Percentiles rank a stretch among this genome's conserved stretches.
phyloP scores from a whole-genome alignment of 2,113 vertebrate species.

The Clarias magur region DNA sequence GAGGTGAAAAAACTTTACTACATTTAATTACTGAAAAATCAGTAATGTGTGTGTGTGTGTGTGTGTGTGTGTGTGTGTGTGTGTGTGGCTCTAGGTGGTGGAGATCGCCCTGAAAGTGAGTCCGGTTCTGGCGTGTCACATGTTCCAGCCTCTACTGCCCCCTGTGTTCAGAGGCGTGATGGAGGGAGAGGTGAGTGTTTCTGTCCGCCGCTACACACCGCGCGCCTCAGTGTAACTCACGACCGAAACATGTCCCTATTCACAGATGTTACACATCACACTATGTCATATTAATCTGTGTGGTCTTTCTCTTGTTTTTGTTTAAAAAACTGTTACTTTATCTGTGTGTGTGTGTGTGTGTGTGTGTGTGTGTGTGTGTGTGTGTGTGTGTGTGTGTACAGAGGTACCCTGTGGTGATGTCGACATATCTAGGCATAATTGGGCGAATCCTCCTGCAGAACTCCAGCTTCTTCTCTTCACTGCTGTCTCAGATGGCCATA shows the following conservation, averaged over 20 bases:
- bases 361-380: slow-evolving; percentile 70
- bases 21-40: too few relatives aligned
- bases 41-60: background rate
- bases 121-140: slow-evolving; percentile 83
- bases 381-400: slow-evolving; percentile 58
- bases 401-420: slow-evolving; percentile 96
- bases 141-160: slow-evolving; percentile 91
- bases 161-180: slow-evolving; percentile 86
- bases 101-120: slow-evolving; percentile 94
- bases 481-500: slow-evolving; percentile 86
- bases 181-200: slow-evolving; percentile 86
- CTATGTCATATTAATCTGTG: background rate
- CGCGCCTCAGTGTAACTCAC: background rate
- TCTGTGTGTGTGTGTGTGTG: too few relatives aligned
- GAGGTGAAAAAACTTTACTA: too few relatives aligned
- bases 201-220: too few relatives aligned
- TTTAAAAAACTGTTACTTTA: too few relatives aligned
- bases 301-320: too few relatives aligned
- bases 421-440: slow-evolving; percentile 90
- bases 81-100: slow-evolving; percentile 79
- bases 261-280: background rate
- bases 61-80: background rate
- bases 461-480: slow-evolving; percentile 86
- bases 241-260: background rate
- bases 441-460: slow-evolving; percentile 93